phyloP scores from a whole-genome alignment of 2,888 invertebrate species.

The Tachystola acroxantha region DNA sequence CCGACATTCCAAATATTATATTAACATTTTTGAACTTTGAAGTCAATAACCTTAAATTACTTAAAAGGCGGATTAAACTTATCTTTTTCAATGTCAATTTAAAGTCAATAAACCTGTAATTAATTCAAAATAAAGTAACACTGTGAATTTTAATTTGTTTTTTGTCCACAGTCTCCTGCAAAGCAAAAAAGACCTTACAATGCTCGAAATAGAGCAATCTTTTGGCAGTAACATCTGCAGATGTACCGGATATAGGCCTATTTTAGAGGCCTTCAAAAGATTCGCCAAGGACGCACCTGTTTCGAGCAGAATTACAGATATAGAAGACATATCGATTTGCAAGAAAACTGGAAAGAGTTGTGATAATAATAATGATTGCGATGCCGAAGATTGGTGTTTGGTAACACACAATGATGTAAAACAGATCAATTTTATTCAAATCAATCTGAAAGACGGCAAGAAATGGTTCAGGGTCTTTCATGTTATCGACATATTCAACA shows the following conservation, averaged over 20 bases:
- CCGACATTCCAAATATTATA: no score
- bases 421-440: slow-evolving; percentile 17
- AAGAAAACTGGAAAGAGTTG: slow-evolving; percentile 19
- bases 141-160: no score
- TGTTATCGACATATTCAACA: slow-evolving; percentile 63
- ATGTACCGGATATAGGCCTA: slow-evolving; percentile 88
- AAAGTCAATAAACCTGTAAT: no score
- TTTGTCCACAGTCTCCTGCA: slow-evolving; percentile 22
- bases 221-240: slow-evolving; percentile 89
- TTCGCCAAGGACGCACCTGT: slow-evolving; percentile 79
- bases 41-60: no score
- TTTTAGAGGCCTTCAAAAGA: slow-evolving; percentile 87
- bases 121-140: background rate
- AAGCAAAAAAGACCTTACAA: slow-evolving; percentile 54
- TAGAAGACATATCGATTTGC: slow-evolving; percentile 52
- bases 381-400: slow-evolving; percentile 39
- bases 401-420: slow-evolving; percentile 22
- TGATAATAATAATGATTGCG: slow-evolving; percentile 12
- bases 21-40: no score
- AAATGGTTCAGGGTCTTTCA: slow-evolving; percentile 71
- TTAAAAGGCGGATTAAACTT: no score
- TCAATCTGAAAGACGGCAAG: slow-evolving; percentile 40
- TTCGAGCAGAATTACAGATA: slow-evolving; percentile 34
- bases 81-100: no score
- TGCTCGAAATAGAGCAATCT: slow-evolving; percentile 83